phyloP scores from a whole-genome alignment of 2,113 vertebrate genomes.

The Myotis davidii region DNA sequence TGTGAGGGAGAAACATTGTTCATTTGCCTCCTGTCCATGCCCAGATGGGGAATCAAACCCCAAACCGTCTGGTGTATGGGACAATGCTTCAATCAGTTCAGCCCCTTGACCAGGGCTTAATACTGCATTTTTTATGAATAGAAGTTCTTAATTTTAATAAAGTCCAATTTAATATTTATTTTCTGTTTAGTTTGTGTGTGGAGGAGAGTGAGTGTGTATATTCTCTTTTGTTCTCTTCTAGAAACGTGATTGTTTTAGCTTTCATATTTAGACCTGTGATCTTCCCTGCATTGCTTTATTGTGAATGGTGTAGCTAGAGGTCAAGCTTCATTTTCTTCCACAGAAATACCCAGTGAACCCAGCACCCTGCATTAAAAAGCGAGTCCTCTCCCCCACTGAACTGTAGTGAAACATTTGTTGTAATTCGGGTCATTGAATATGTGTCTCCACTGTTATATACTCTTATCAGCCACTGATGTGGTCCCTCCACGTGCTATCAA shows the following conservation, averaged over 20 bases:
- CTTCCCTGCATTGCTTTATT: neutral
- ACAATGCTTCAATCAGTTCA: neutral
- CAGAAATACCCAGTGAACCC: neutral
- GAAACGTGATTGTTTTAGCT: neutral
- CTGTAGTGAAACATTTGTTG: neutral
- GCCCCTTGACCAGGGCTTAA: neutral
- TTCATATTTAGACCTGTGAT: neutral
- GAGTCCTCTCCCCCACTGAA: neutral
- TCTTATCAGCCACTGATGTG: neutral
- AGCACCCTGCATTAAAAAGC: neutral
- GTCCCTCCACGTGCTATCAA: neutral
- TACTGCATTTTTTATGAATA: neutral
- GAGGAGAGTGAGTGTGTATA: neutral
- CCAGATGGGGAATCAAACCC: neutral
- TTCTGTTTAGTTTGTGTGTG: neutral
- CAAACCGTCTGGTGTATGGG: neutral
- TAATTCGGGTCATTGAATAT: neutral
- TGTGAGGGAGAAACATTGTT: neutral
- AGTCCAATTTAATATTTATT: neutral
- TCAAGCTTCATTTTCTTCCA: neutral
- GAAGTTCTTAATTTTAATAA: slow-evolving; percentile 27
- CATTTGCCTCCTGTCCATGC: neutral
- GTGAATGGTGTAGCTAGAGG: neutral
- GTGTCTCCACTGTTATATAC: neutral
- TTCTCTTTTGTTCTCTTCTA: neutral